Evolutionary conservation across 2,888 invertebrate genomes (phyloP), one percentile per base, ranked within the genome.

Genomic region (Hypena proboscidalis): DNA sequence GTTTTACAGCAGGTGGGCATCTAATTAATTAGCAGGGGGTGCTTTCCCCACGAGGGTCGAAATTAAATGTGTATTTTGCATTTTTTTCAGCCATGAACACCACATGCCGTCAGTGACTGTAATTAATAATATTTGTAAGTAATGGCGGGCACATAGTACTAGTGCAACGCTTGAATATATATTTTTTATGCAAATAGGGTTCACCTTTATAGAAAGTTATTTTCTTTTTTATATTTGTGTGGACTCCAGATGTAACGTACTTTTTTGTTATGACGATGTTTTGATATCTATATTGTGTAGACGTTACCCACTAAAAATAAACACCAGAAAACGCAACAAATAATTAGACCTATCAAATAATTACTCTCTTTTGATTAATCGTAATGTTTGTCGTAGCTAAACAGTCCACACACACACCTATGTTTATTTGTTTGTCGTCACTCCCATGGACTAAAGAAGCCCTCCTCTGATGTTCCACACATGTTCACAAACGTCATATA

Each of bases 61-160:
- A 86, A 88, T 84, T 83, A 83, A 84, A 88, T 83, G 83, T 83
- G 64, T 85, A 79, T 81, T 86, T 88, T 85, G 83, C 81, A 88
- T 88, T 86, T 89, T 82, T 80, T 62, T 57, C 74, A 75, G 63
- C 67, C 63, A 65, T 67, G 70, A 69, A 61, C 61, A 57, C 77
- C 74, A 74, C 80, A 75, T 74, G 76, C 79, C 78, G 67, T 67
- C 73, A 74, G 71, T 70, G 63, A 66, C 59, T 70, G 76, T 81
- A 74, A 80, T 83, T 83, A 83, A 77, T 85, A 81, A 82, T 79
- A 76, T 70, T 73, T 64, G 41, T 48, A 9, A 54, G 73, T 76
- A 71, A 61, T 58, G 55, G 67, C 51, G 45, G 39, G 46, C 40
- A 65, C 59, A 66, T 49, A 70, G 67, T 59, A 52, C 52, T 60